These are phyloP conservation scores for Cichladusa arquata DNA, from an alignment of 2,113 vertebrate species.

Conservation along the genomic window DNA sequence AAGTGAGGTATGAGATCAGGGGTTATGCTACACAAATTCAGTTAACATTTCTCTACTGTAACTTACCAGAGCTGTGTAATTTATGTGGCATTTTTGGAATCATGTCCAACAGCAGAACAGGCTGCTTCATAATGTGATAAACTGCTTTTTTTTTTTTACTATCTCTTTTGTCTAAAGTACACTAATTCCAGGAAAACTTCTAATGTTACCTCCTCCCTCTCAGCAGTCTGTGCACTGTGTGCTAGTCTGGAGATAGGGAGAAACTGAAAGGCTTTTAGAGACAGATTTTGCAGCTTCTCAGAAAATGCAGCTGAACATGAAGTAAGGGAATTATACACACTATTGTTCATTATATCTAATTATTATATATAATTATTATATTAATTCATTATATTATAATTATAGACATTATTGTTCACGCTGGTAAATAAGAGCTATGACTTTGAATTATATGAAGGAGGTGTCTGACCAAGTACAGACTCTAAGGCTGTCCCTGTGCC, in stretches of 20 bases:
- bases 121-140: background rate
- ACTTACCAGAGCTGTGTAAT: background rate
- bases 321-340: background rate
- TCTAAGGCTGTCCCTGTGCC: background rate
- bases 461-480: background rate
- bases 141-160: background rate
- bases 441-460: background rate
- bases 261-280: background rate
- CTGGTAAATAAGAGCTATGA: background rate
- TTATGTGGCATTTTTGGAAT: background rate
- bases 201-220: background rate
- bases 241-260: background rate
- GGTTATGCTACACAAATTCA: background rate
- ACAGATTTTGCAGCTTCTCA: background rate
- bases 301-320: background rate
- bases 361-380: background rate
- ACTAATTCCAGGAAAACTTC: background rate
- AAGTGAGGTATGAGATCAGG: background rate
- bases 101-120: background rate
- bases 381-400: too few relatives aligned
- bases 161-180: background rate
- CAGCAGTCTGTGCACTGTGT: background rate
- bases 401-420: background rate
- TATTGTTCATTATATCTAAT: background rate
- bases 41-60: background rate